Evolutionary conservation across 2,797 vertebrate species (phyloP).

Genomic region (Bucorvus abyssinicus): DNA sequence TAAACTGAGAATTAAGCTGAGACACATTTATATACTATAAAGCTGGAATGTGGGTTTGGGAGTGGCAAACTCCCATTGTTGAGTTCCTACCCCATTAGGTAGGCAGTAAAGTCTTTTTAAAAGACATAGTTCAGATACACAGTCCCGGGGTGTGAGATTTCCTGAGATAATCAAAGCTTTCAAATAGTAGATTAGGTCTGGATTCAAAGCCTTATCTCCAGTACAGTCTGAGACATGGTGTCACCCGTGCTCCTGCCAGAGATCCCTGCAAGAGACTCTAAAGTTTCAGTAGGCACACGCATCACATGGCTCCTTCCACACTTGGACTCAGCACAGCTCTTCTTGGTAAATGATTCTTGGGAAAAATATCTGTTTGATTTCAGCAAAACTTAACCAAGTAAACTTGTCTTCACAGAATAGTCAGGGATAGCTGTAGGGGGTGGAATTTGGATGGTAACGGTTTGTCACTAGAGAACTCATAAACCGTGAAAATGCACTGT

Average conservation of each 20-base stretch:
- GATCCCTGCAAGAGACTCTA: background rate
- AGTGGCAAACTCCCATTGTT: background rate
- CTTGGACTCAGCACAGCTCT: background rate
- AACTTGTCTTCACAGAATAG: background rate
- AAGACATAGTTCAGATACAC: background rate
- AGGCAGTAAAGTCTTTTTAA: background rate
- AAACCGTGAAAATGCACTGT: background rate
- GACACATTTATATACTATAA: background rate
- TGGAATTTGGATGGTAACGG: background rate
- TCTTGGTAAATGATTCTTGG: background rate
- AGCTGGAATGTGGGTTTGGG: background rate
- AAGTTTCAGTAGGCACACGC: background rate
- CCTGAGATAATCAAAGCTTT: background rate
- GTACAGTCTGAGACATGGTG: fast-evolving
- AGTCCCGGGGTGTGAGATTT: background rate
- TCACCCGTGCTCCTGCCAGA: background rate
- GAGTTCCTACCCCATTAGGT: background rate
- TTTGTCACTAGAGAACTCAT: background rate
- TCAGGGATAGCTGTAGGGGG: background rate
- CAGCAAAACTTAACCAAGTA: background rate
- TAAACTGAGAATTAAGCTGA: background rate
- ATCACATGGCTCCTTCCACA: background rate
- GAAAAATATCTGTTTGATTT: background rate
- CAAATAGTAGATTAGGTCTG: background rate
- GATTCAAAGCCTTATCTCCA: background rate